These are phyloP conservation scores for Drosophila trapezifrons DNA, from an alignment of 1,140 invertebrate species.

Conservation along the genomic window DNA sequence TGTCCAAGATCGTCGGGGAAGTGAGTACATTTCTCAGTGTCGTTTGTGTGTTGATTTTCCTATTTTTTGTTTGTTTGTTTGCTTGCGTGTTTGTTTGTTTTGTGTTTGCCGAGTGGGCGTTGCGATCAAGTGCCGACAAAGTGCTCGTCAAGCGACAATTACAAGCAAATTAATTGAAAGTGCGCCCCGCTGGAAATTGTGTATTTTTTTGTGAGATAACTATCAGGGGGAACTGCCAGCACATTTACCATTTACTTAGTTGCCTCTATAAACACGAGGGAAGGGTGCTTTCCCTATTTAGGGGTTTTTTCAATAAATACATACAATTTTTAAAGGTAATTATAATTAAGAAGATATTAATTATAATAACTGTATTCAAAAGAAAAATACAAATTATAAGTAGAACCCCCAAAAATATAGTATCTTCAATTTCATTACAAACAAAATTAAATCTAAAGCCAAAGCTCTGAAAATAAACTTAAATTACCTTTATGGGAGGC, in stretches of 20 bases:
- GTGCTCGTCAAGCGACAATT: slow-evolving; percentile 78
- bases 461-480: neutral
- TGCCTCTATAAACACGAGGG: neutral
- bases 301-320: neutral
- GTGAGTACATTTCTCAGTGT: slow-evolving; percentile 16
- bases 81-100: slow-evolving; percentile 6
- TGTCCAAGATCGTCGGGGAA: slow-evolving; percentile 20
- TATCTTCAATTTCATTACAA: too few species aligned
- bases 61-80: slow-evolving; percentile 8
- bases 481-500: neutral
- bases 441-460: too few species aligned
- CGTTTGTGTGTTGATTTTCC: slow-evolving; percentile 9
- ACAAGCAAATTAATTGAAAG: slow-evolving; percentile 78
- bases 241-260: neutral
- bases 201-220: slow-evolving; percentile 8
- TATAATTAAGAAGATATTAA: neutral
- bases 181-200: slow-evolving; percentile 22
- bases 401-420: neutral
- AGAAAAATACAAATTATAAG: neutral
- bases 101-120: slow-evolving; percentile 55
- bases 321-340: neutral
- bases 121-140: slow-evolving; percentile 69
- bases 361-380: neutral
- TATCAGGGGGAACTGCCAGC: slow-evolving; percentile 2
- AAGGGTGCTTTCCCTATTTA: too few species aligned